phyloP scores from a whole-genome alignment of 2,888 invertebrate genomes.

The Arctia plantaginis region DNA sequence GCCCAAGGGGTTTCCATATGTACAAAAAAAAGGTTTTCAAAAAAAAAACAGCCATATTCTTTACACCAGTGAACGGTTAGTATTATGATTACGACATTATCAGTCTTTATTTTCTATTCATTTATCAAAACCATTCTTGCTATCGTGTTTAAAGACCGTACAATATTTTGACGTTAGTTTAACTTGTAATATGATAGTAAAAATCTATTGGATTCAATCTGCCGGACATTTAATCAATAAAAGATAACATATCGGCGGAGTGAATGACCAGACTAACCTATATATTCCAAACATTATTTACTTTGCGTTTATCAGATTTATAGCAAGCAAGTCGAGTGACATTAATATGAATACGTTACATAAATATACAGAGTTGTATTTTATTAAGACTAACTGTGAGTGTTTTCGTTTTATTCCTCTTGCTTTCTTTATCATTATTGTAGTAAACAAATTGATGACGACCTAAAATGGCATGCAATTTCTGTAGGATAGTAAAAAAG shows the following conservation, averaged over 20 bases:
- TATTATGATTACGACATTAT: not conserved
- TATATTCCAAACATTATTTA: constrained; percentile 34
- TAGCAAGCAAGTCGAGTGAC: constrained; percentile 20
- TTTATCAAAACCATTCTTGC: not conserved
- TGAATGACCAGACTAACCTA: constrained; percentile 43
- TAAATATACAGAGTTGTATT: not conserved
- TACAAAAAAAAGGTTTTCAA: not conserved
- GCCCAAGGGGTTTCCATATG: not conserved
- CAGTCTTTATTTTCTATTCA: not conserved
- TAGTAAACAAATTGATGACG: not conserved
- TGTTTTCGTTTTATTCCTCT: not conserved
- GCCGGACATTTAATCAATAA: constrained; percentile 37
- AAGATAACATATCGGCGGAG: constrained; percentile 37
- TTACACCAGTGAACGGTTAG: not conserved
- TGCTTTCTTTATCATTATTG: not conserved
- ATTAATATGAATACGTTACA: constrained; percentile 24
- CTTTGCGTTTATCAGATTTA: constrained; percentile 35
- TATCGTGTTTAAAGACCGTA: not conserved
- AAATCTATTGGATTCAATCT: constrained; percentile 46
- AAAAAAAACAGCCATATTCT: not conserved
- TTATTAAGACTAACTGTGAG: not conserved
- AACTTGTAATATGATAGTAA: not conserved
- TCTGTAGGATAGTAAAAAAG: not conserved
- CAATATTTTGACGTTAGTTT: not conserved
- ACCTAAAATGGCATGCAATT: not conserved